A percentile compares a stretch with the other conserved stretches of the same genome.
phyloP scores from a whole-genome alignment of 2,888 invertebrate genomes.

The Calliphora vomitoria region DNA sequence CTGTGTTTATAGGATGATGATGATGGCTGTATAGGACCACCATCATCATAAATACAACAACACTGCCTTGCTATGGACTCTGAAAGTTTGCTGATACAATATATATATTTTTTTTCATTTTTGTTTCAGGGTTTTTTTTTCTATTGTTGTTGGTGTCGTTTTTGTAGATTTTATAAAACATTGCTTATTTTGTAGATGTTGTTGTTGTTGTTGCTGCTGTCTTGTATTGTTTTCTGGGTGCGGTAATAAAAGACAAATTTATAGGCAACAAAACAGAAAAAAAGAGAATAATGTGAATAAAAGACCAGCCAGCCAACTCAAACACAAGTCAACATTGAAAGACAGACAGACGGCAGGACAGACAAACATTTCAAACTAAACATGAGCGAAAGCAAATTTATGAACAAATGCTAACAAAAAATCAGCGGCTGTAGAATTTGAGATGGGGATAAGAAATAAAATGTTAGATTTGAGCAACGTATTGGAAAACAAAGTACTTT shows the following conservation, averaged over 20 bases:
- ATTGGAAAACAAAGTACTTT: not conserved
- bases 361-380: slow-evolving; percentile 17
- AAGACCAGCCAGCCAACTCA: slow-evolving; percentile 17
- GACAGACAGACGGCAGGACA: not conserved
- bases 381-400: slow-evolving; percentile 9
- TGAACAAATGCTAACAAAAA: not conserved
- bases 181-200: slow-evolving; percentile 23
- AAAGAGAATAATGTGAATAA: slow-evolving; percentile 13
- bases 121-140: not conserved
- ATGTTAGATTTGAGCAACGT: no score
- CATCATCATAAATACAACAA: slow-evolving; percentile 41
- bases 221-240: slow-evolving; percentile 52
- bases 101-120: not conserved
- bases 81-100: slow-evolving; percentile 24
- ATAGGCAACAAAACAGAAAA: slow-evolving; percentile 20
- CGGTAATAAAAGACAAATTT: slow-evolving; percentile 51
- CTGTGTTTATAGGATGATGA: no score
- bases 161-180: slow-evolving; percentile 7
- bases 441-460: no score
- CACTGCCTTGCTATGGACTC: slow-evolving; percentile 8
- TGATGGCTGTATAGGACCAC: slow-evolving; percentile 10
- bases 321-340: slow-evolving; percentile 25
- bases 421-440: not conserved
- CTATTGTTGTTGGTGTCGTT: slow-evolving; percentile 10
- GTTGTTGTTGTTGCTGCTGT: slow-evolving; percentile 1